A percentile compares a stretch with the other conserved stretches of the same genome.
phyloP scores from a whole-genome alignment of 2,797 vertebrate genomes.

The Pristis pectinata region DNA sequence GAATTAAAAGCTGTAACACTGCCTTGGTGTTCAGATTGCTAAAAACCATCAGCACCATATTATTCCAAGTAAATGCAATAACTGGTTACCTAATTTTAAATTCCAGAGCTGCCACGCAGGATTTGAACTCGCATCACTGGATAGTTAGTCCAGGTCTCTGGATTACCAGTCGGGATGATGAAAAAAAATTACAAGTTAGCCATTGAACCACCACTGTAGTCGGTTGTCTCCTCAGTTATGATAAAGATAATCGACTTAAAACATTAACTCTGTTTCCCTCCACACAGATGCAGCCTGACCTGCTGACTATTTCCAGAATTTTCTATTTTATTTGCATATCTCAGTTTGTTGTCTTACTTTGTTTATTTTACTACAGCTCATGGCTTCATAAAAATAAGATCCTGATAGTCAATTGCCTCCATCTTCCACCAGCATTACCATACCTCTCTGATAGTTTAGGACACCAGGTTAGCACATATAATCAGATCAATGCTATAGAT shows the following conservation, averaged over 20 bases:
- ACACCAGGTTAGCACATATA: not conserved
- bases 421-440: not conserved
- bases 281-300: too few relatives aligned
- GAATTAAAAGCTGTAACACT: not conserved
- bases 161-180: too few relatives aligned
- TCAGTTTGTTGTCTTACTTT: not conserved
- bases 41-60: not conserved
- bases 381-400: not conserved
- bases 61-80: not conserved
- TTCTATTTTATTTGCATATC: not conserved
- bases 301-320: too few relatives aligned
- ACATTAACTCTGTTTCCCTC: too few relatives aligned
- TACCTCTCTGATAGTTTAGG: not conserved
- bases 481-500: not conserved
- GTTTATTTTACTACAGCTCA: not conserved
- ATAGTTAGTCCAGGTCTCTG: too few relatives aligned
- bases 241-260: too few relatives aligned
- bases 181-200: too few relatives aligned
- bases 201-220: too few relatives aligned
- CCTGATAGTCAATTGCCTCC: not conserved
- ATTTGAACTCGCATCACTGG: too few relatives aligned
- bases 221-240: too few relatives aligned
- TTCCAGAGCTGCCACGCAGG: too few relatives aligned
- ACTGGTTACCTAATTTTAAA: too few relatives aligned
- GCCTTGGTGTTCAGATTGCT: not conserved